phyloP scores from a whole-genome alignment of 1,140 invertebrate species.

The Hermetia illucens region DNA sequence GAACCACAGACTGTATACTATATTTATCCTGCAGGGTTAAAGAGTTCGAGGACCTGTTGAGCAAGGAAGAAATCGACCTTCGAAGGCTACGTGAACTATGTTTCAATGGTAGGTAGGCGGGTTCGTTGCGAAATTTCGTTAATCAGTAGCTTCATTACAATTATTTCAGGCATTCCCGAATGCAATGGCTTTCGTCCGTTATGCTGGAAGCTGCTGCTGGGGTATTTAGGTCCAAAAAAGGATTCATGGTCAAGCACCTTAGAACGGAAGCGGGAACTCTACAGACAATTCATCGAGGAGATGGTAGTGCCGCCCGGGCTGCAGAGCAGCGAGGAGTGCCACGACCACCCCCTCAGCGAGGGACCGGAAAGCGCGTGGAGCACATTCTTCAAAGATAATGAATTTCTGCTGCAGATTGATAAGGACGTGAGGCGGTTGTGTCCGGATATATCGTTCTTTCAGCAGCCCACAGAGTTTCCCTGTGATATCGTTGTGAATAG shows the following conservation, averaged over 20 bases:
- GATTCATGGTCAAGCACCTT: slow-evolving; percentile 49
- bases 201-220: slow-evolving; percentile 71
- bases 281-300: slow-evolving; percentile 76
- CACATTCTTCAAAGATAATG: slow-evolving; percentile 87
- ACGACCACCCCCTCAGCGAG: slow-evolving; percentile 84
- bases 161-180: slow-evolving; percentile 61
- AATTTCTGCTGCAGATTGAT: slow-evolving; percentile 84
- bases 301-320: slow-evolving; percentile 64
- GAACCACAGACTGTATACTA: not conserved
- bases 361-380: slow-evolving; percentile 91
- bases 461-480: slow-evolving; percentile 74
- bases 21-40: slow-evolving; percentile 44
- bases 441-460: slow-evolving; percentile 95
- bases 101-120: slow-evolving; percentile 50
- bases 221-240: slow-evolving; percentile 59
- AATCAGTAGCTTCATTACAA: slow-evolving; percentile 4
- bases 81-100: slow-evolving; percentile 47
- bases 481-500: slow-evolving; percentile 57
- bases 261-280: slow-evolving; percentile 54
- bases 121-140: slow-evolving; percentile 5
- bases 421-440: slow-evolving; percentile 91
- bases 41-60: slow-evolving; percentile 54
- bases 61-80: slow-evolving; percentile 51
- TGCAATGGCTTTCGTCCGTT: slow-evolving; percentile 57
- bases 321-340: slow-evolving; percentile 39